Conservation (phyloP, 1,140 invertebrate species). For the Lepeophtheirus salmonis region DNA sequence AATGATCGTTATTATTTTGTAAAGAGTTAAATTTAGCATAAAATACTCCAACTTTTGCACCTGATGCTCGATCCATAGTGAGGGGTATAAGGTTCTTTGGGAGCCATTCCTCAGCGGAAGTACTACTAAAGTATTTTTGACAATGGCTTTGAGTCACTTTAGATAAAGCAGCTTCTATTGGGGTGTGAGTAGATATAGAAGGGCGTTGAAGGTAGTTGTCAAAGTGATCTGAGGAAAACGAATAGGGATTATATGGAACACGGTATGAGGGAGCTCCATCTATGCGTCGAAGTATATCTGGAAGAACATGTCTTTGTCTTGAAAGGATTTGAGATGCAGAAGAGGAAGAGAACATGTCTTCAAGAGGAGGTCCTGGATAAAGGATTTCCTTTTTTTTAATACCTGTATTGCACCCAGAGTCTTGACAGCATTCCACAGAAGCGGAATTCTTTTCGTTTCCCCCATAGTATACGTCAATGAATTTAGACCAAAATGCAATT, state of each 20-base stretch:
- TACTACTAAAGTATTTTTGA: constrained; percentile 3
- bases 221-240: too few relatives aligned
- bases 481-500: constrained; percentile 16
- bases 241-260: not conserved
- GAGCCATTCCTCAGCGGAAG: constrained; percentile 10
- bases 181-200: not conserved
- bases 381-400: too few relatives aligned
- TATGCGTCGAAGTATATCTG: not conserved
- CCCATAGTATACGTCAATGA: constrained; percentile 17
- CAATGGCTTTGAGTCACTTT: constrained; percentile 1
- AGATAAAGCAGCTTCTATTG: not conserved
- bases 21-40: constrained; percentile 9
- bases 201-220: not conserved
- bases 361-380: not conserved
- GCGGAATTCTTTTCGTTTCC: not conserved
- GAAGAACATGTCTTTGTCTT: not conserved
- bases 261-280: not conserved
- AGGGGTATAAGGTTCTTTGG: constrained; percentile 14
- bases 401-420: constrained; percentile 7
- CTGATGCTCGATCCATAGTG: constrained; percentile 5
- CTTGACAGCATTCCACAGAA: not conserved
- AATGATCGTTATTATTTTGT: constrained; percentile 13
- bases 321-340: too few relatives aligned
- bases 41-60: constrained; percentile 14
- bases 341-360: too few relatives aligned